Evolutionary conservation across 2,797 vertebrate genomes (phyloP).

Genomic region (Toxotes lorentzi): DNA sequence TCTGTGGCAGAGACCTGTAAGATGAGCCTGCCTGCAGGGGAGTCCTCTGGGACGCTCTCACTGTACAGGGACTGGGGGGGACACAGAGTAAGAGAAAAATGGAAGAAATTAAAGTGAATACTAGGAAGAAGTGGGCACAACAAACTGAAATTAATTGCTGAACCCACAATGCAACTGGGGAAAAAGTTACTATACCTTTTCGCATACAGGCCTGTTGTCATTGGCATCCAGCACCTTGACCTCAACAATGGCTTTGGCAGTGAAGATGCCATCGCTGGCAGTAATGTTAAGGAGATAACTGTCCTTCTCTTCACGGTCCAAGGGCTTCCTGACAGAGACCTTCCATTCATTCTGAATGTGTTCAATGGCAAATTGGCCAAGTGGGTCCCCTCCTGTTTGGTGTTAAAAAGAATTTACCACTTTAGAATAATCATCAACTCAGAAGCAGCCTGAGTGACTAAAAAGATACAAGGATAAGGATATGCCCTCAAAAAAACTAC

Average conservation of each 20-base stretch:
- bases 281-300: slow-evolving; percentile 97
- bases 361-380: slow-evolving; percentile 96
- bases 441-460: slow-evolving; percentile 3
- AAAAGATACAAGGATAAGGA: slow-evolving; percentile 9
- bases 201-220: slow-evolving; percentile 96
- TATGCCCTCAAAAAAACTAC: slow-evolving; percentile 11
- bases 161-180: neutral
- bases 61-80: slow-evolving; percentile 88
- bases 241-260: slow-evolving; percentile 94
- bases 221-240: slow-evolving; percentile 99
- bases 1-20: slow-evolving; percentile 94
- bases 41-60: slow-evolving; percentile 92
- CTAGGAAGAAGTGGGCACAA: neutral
- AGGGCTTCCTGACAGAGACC: slow-evolving; percentile 93
- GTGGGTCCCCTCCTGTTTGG: slow-evolving; percentile 92
- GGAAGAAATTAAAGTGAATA: slow-evolving; percentile 27
- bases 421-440: slow-evolving; percentile 55
- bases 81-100: slow-evolving; percentile 10
- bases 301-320: slow-evolving; percentile 96
- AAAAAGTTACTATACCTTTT: slow-evolving; percentile 88
- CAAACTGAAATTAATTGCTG: slow-evolving; percentile 8
- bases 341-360: slow-evolving; percentile 97
- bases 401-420: slow-evolving; percentile 43
- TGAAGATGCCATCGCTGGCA: slow-evolving; percentile 96
- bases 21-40: slow-evolving; percentile 91